Evolutionary conservation across 1,140 invertebrate species (phyloP), one percentile per base, ranked within the genome.

Genomic region (Rhyzopertha dominica): DNA sequence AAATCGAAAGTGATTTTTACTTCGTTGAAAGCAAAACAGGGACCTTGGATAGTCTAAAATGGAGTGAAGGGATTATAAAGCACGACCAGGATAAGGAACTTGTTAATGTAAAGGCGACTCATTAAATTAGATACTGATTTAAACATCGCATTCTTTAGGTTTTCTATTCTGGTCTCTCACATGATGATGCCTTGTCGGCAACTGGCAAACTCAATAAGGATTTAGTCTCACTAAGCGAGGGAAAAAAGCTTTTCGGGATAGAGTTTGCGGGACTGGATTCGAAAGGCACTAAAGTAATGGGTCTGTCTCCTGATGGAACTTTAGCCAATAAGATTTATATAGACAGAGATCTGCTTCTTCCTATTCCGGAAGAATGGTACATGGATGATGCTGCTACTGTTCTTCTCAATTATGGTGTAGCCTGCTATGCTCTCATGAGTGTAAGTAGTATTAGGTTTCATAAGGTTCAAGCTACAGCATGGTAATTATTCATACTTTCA

Each of bases 331-430:
- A 79, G 35, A 59, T 81, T 2, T 31, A 74, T 29, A 70, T 72
- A 5, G 79, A 88, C 58, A 67, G 69, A 22, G 59, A 68, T 5
- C 74, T 89, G 1, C 54, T 79, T 10, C 94, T 88, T 88, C 59
- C 78, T 1, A 73, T 96, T 13, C 93, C 93, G 2, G 76, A 87
- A 1, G 57, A 77, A 4, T 95, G 91, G 91, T n/a, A 43, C 1
- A 67, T 96, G 16, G 81, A 87, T 59, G 86, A 96, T 29, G 93
- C 91, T 1, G 87, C 88, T 0, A 90, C 90, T 0, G 76, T 96
- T 0, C 92, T 92, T 2, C 82, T 84, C 1, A 86, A 85, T 4
- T 95, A 94, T 60, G 76, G 77, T 31, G 94, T 90, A 0, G 88
- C 81, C 2, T 86, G 89, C 49, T 90, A 90, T 62, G 84, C 89